phyloP scores from a whole-genome alignment of 2,797 vertebrate genomes.

The Esox lucius region DNA sequence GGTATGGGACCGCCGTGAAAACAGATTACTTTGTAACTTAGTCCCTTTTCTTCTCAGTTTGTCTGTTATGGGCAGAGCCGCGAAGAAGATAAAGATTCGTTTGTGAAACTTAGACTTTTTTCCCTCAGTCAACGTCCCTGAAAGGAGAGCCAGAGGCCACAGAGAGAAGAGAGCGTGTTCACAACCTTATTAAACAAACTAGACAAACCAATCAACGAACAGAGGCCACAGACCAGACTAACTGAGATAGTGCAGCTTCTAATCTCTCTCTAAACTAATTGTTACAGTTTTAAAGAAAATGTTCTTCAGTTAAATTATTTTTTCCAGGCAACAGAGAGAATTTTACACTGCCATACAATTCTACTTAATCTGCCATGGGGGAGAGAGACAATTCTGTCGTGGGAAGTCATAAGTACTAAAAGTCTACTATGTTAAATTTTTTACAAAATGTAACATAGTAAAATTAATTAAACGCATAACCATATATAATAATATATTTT shows the following conservation, averaged over 20 bases:
- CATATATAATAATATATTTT: too few species aligned
- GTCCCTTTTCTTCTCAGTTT: not conserved
- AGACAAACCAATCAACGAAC: constrained; percentile 5
- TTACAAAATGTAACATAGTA: too few species aligned
- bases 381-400: too few species aligned
- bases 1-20: not conserved
- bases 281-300: too few species aligned
- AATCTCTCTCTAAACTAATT: constrained; percentile 19
- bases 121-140: not conserved
- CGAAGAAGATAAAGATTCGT: constrained; percentile 1
- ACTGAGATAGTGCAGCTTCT: not conserved
- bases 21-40: not conserved
- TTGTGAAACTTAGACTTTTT: not conserved
- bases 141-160: not conserved
- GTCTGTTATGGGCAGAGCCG: not conserved
- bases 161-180: not conserved
- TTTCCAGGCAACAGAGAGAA: too few species aligned
- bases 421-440: too few species aligned
- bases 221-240: not conserved
- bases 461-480: too few species aligned
- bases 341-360: too few species aligned
- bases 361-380: too few species aligned
- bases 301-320: too few species aligned
- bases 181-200: not conserved
- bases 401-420: too few species aligned